Evolutionary conservation across 2,888 invertebrate genomes (phyloP).

Genomic region (Hyposoter dolosus): DNA sequence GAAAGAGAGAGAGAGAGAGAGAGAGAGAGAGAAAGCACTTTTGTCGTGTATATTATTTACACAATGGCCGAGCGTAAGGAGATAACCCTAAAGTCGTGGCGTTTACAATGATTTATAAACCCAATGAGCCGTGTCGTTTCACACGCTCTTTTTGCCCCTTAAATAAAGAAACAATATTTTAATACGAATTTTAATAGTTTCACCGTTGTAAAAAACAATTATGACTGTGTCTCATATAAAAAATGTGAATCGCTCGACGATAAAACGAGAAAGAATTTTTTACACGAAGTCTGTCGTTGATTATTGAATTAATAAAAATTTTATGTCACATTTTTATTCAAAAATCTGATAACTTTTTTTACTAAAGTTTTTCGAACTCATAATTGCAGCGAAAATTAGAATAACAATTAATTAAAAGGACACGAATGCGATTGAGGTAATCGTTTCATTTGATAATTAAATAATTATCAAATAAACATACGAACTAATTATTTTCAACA

Average conservation of each 20-base stretch:
- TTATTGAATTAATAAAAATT: background rate
- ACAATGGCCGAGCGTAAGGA: conserved; percentile 50
- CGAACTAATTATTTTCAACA: background rate
- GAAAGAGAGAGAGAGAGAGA: conserved; percentile 41
- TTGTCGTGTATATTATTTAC: conserved; percentile 56
- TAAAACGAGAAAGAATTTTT: background rate
- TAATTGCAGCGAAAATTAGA: background rate
- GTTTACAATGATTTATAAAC: conserved; percentile 48
- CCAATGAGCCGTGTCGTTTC: conserved; percentile 53
- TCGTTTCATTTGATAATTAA: background rate
- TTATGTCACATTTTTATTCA: background rate
- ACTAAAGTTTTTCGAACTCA: background rate
- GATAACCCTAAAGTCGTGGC: conserved; percentile 58
- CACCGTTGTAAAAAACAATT: conserved; percentile 29
- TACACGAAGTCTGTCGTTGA: background rate
- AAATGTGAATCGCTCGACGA: background rate
- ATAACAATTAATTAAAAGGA: background rate
- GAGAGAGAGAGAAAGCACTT: conserved; percentile 40
- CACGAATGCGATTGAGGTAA: background rate
- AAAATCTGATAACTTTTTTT: background rate
- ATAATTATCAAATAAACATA: background rate
- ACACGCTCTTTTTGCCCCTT: conserved; percentile 49
- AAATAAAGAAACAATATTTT: background rate
- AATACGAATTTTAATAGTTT: background rate
- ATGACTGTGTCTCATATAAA: background rate